Percentiles rank a stretch among this genome's conserved stretches.
Evolutionary conservation across 2,888 invertebrate genomes (phyloP).

Genomic region (Steinernema hermaphroditum): DNA sequence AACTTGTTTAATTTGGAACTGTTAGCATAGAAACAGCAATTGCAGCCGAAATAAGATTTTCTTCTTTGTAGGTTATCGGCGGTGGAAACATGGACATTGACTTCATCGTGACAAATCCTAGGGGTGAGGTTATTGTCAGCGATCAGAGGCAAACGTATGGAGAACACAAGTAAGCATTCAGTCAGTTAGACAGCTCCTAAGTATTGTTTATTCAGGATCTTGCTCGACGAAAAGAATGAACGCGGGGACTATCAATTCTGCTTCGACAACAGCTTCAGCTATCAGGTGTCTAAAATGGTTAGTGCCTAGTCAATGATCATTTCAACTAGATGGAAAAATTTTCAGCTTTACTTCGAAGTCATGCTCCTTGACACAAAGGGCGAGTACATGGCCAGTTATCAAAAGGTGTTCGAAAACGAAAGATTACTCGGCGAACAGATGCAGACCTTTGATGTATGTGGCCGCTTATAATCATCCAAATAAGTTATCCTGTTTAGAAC

Average conservation of each 20-base stretch:
- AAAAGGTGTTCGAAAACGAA: conserved; percentile 30
- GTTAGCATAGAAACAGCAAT: no score
- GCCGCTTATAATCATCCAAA: no score
- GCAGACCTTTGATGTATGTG: conserved; percentile 38
- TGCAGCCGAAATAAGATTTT: no score
- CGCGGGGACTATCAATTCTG: conserved; percentile 81
- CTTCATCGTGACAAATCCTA: conserved; percentile 74
- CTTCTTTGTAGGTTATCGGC: conserved; percentile 78
- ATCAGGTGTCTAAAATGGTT: conserved; percentile 77
- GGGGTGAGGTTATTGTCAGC: conserved; percentile 43
- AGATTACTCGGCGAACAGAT: conserved; percentile 32
- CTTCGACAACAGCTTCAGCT: conserved; percentile 82
- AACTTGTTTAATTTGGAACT: no score
- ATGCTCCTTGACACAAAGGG: conserved; percentile 51
- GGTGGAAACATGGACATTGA: conserved; percentile 81
- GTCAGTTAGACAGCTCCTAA: not conserved
- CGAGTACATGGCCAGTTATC: conserved; percentile 42
- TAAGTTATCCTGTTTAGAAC: conserved; percentile 41
- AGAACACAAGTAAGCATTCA: conserved; percentile 44
- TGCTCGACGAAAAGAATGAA: conserved; percentile 41
- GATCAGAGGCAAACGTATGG: conserved; percentile 65
- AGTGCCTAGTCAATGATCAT: not conserved
- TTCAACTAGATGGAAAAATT: not conserved
- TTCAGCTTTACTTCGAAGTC: conserved; percentile 51
- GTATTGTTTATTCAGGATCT: conserved; percentile 36